Evolutionary conservation across 2,797 vertebrate genomes (phyloP), one percentile per base, ranked within the genome.

Genomic region (Anguilla megastoma): DNA sequence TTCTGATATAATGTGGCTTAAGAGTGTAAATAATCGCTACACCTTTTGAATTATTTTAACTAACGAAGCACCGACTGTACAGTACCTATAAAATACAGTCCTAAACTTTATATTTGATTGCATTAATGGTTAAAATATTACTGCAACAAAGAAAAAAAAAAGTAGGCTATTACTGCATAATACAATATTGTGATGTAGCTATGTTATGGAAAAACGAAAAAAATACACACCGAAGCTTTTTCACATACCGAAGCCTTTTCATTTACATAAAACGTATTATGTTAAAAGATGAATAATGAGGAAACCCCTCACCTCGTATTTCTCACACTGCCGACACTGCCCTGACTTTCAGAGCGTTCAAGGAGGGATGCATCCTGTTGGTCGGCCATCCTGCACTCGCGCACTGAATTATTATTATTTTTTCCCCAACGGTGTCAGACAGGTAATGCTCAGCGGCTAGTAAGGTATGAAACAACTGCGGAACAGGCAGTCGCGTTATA

Each of bases 341-440:
- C 36, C 85, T 27, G 56, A 24, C 85, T 85, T 2, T 41, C 56
- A 1, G 56, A 7, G 12, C 85, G 85, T 60, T 63, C 27, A 24
- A 85, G 56, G 6, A 85, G 85, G 36, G 30, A 21, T n/a, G 58
- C 85, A 66, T 66, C 24, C 56, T 85, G 83, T 52, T 56, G 33
- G 1, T 85, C 85, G 0, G 85, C 85, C 85, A 85, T 85, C 54
- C 3, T 12, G 52, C 12, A 30, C 8, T 33, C 58, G 1, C 14
- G 2, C 50, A 24, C 1, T 56, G 2, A 21, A 36, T 36, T 36
- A 36, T 36, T 36, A 36, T 36, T 50, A 50, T 50, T 50, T 50
- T 50, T 50, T 50, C 33, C 33, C 33, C 33, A 33, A 33, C 33
- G 33, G 33, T 36, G 36, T 36, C 36, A 36, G 36, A 36, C 36